phyloP scores from a whole-genome alignment of 2,888 invertebrate species.

The Drosophila anomelani region DNA sequence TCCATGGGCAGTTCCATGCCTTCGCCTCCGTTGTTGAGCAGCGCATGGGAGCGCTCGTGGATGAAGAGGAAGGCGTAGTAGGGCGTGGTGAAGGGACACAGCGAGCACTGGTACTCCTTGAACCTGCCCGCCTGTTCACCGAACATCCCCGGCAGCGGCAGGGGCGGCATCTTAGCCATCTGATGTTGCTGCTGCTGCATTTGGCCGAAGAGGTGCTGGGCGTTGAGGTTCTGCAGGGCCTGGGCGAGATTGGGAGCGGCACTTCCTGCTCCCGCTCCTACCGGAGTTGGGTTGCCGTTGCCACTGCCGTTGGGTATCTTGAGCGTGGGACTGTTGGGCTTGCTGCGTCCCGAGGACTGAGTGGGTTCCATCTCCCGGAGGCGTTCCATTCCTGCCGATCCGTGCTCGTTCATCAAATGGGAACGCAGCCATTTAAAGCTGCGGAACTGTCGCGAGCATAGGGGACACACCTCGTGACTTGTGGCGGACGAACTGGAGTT shows the following conservation, averaged over 20 bases:
- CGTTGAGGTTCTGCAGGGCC: constrained; percentile 79
- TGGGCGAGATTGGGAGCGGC: constrained; percentile 82
- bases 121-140: constrained; percentile 82
- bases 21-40: constrained; percentile 72
- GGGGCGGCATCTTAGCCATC: constrained; percentile 77
- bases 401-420: constrained; percentile 94
- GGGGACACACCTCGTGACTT: constrained; percentile 91
- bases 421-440: constrained; percentile 95
- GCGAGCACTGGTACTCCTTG: constrained; percentile 94
- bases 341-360: constrained; percentile 45
- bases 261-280: constrained; percentile 37
- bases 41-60: constrained; percentile 93
- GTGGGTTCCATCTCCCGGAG: constrained; percentile 80
- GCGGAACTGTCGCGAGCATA: constrained; percentile 94
- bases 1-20: constrained; percentile 39
- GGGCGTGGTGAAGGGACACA: constrained; percentile 95
- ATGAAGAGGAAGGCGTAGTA: constrained; percentile 95
- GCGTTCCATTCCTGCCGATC: constrained; percentile 86
- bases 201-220: constrained; percentile 79
- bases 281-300: constrained; percentile 20
- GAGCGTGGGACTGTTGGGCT: constrained; percentile 83
- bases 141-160: constrained; percentile 73
- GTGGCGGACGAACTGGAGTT: constrained; percentile 78
- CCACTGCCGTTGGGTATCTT: constrained; percentile 84
- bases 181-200: constrained; percentile 52